These are phyloP conservation scores for Spilarctia lutea DNA, from an alignment of 2,888 invertebrate genomes.

Conservation along the genomic window DNA sequence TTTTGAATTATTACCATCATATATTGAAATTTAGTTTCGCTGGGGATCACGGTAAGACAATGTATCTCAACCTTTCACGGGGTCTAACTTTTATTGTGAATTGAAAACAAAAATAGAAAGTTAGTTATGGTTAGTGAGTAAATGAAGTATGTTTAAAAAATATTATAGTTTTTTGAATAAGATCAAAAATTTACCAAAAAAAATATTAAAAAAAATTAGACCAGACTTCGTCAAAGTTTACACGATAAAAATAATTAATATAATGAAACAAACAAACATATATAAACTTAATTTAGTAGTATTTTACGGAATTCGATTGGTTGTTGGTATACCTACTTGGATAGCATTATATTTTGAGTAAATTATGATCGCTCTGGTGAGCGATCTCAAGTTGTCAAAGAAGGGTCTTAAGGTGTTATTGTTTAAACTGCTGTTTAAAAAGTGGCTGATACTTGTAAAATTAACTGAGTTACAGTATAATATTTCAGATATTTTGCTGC, in stretches of 20 bases:
- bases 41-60: slow-evolving; percentile 6
- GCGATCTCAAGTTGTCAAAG: not conserved
- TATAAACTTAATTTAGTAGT: not conserved
- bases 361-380: not conserved
- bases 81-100: not conserved
- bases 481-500: not conserved
- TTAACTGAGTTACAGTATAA: not conserved
- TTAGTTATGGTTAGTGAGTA: not conserved
- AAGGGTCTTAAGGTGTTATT: too few relatives aligned
- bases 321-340: not conserved
- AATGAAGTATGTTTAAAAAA: not conserved
- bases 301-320: not conserved
- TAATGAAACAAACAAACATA: not conserved
- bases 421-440: too few relatives aligned
- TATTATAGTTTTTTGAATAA: not conserved
- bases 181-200: not conserved
- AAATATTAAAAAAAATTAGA: not conserved
- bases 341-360: not conserved
- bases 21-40: slow-evolving; percentile 44
- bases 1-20: slow-evolving; percentile 38
- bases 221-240: not conserved
- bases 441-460: too few relatives aligned
- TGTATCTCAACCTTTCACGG: slow-evolving; percentile 3
- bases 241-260: not conserved
- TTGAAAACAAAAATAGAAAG: not conserved